Percentiles rank a stretch among this genome's conserved stretches.
phyloP scores from a whole-genome alignment of 2,797 vertebrate species.

The Hipposideros larvatus region DNA sequence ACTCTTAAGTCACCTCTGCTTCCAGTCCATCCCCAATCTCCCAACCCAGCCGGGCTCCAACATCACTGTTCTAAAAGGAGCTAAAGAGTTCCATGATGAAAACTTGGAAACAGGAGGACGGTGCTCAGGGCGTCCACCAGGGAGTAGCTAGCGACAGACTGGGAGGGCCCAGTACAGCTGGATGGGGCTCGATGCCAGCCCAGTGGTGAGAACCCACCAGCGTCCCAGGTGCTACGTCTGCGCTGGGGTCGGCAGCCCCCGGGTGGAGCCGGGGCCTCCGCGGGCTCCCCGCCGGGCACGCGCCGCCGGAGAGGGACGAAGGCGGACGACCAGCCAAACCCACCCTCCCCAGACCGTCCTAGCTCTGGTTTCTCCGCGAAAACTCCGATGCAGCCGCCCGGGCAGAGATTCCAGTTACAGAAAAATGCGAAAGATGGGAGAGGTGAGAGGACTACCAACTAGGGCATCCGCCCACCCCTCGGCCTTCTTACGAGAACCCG shows the following conservation, averaged over 20 bases:
- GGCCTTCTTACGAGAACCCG: neutral
- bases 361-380: neutral
- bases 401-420: neutral
- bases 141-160: neutral
- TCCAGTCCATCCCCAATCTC: neutral
- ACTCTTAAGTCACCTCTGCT: neutral
- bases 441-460: neutral
- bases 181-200: neutral
- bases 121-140: neutral
- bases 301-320: neutral
- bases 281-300: neutral
- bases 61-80: neutral
- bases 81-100: neutral
- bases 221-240: neutral
- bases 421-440: neutral
- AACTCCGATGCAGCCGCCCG: neutral
- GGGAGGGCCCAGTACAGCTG: neutral
- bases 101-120: neutral
- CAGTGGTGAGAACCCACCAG: neutral
- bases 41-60: neutral
- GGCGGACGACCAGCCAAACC: accelerated
- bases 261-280: neutral
- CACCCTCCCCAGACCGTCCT: neutral
- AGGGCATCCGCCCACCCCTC: neutral
- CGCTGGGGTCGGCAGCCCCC: neutral